Percentiles rank a stretch among this genome's conserved stretches.
Evolutionary conservation across 2,797 vertebrate genomes (phyloP).

Genomic region (Petrocephalus sullivani): DNA sequence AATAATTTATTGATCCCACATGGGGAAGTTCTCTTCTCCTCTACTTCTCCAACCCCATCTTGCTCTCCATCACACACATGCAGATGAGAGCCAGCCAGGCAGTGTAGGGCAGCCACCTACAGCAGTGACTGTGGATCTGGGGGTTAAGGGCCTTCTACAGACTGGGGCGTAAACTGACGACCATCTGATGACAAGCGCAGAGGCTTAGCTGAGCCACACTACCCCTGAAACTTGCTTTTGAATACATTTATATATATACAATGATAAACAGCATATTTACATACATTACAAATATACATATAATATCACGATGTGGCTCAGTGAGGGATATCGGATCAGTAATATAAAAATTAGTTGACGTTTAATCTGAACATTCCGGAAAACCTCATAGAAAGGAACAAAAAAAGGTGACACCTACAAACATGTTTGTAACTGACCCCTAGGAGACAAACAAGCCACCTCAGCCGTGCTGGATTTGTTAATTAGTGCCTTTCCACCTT

Average conservation of each 20-base stretch:
- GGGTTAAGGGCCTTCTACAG: not conserved
- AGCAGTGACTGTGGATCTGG: not conserved
- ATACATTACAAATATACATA: not conserved
- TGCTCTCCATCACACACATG: not conserved
- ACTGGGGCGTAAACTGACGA: not conserved
- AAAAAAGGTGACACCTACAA: not conserved
- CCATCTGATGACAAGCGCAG: not conserved
- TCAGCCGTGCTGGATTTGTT: not conserved
- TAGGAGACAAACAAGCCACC: not conserved
- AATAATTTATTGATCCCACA: not conserved
- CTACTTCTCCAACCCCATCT: not conserved
- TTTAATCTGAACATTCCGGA: not conserved
- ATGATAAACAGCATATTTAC: not conserved
- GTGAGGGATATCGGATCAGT: not conserved
- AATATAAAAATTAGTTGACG: not conserved
- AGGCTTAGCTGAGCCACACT: not conserved
- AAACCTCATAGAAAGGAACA: not conserved
- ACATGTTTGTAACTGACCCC: not conserved
- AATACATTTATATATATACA: not conserved
- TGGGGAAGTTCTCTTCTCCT: not conserved
- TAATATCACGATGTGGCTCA: not conserved
- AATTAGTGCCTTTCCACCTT: constrained; percentile 9
- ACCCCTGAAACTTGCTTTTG: not conserved
- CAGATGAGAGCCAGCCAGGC: not conserved
- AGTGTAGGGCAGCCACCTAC: not conserved